phyloP scores from a whole-genome alignment of 2,888 invertebrate genomes.

The Megastigmus dorsalis region DNA sequence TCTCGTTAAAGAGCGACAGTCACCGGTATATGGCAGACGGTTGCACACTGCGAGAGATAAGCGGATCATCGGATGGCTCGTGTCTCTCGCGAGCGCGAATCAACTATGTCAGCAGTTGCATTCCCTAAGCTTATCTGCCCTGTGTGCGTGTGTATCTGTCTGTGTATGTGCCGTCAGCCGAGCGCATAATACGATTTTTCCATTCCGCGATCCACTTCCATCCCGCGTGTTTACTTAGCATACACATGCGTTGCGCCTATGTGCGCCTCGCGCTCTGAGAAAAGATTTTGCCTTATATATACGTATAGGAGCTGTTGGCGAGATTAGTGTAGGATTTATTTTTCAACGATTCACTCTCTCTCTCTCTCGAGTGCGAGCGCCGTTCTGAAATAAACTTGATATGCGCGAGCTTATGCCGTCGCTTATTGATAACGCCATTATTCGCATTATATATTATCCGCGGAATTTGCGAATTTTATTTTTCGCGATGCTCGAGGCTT shows the following conservation, averaged over 20 bases:
- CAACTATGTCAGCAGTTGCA: conserved; percentile 22
- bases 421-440: no score
- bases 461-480: no score
- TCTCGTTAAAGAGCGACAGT: not conserved
- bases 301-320: no score
- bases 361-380: no score
- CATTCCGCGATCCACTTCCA: conserved; percentile 1
- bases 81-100: not conserved
- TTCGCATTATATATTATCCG: no score
- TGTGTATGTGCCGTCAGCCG: not conserved
- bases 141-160: no score
- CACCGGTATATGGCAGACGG: not conserved
- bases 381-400: no score
- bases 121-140: no score
- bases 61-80: conserved; percentile 18
- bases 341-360: no score
- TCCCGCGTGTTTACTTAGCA: not conserved
- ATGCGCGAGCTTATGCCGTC: no score
- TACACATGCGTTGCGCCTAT: not conserved
- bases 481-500: no score
- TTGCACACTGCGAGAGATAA: not conserved
- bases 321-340: no score
- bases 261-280: not conserved
- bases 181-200: conserved; percentile 27
- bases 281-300: not conserved